Percentiles rank a stretch among this genome's conserved stretches.
Conservation (phyloP, 2,797 vertebrate species). For the Alectoris magna region DNA sequence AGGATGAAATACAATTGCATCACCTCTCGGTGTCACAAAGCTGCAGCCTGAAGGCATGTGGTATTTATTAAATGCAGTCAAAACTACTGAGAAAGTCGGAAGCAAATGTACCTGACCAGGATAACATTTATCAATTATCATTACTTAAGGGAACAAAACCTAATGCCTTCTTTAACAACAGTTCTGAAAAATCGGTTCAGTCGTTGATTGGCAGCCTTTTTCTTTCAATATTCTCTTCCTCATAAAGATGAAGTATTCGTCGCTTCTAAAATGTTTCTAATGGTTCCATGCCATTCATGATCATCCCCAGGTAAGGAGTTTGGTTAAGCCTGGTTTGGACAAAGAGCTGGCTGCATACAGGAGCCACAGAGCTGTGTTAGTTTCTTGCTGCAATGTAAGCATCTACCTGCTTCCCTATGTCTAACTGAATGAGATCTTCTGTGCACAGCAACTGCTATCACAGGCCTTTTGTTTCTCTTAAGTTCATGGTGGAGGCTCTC, state of each 20-base stretch:
- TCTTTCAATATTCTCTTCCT: neutral
- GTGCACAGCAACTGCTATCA: neutral
- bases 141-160: neutral
- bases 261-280: neutral
- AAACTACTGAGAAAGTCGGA: neutral
- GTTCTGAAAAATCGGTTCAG: neutral
- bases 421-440: neutral
- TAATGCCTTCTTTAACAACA: neutral
- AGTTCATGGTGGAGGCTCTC: neutral
- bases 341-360: neutral
- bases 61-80: neutral
- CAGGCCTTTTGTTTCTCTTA: neutral
- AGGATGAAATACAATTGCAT: neutral
- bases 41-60: neutral
- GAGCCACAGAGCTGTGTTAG: neutral
- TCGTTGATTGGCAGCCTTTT: neutral
- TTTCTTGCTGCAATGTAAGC: rapidly evolving
- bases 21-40: neutral
- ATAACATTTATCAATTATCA: neutral
- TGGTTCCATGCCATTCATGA: neutral
- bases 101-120: neutral
- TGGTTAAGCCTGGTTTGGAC: neutral
- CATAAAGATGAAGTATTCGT: neutral
- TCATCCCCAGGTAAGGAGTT: rapidly evolving
- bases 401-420: neutral